Evolutionary conservation across 1,140 invertebrate genomes (phyloP).

Genomic region (Drosophila eugracilis): DNA sequence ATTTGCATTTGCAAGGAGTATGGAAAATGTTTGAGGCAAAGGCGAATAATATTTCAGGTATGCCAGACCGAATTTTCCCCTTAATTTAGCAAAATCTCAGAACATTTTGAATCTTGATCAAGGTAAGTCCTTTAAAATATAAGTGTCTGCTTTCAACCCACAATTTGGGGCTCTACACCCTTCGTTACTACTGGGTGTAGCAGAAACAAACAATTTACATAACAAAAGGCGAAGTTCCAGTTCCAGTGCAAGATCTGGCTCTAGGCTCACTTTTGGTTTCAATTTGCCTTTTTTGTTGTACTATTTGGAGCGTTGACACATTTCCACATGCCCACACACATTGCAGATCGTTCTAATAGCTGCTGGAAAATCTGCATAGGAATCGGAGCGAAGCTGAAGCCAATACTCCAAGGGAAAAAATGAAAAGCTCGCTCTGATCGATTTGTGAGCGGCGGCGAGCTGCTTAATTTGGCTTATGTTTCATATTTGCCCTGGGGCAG

Average conservation of each 20-base stretch:
- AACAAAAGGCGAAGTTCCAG: constrained; percentile 67
- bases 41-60: constrained; percentile 1
- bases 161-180: neutral
- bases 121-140: too few species aligned
- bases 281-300: constrained; percentile 7
- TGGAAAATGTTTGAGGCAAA: constrained; percentile 16
- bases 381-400: constrained; percentile 8
- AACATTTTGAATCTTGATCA: too few species aligned
- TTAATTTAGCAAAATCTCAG: neutral
- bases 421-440: constrained; percentile 50
- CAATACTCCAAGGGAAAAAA: neutral
- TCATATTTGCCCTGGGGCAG: constrained; percentile 60
- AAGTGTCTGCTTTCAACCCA: constrained; percentile 2
- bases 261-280: constrained; percentile 52
- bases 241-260: constrained; percentile 27
- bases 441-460: constrained; percentile 58
- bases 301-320: constrained; percentile 34
- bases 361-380: constrained; percentile 17
- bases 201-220: constrained; percentile 54
- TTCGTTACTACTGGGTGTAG: constrained; percentile 2
- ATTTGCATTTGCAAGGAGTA: constrained; percentile 67
- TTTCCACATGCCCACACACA: constrained; percentile 34
- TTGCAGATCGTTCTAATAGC: constrained; percentile 29
- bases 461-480: constrained; percentile 57
- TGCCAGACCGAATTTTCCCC: neutral